Evolutionary conservation across 1,140 invertebrate species (phyloP), one percentile per base, ranked within the genome.

Genomic region (Cryptotermes secundus): DNA sequence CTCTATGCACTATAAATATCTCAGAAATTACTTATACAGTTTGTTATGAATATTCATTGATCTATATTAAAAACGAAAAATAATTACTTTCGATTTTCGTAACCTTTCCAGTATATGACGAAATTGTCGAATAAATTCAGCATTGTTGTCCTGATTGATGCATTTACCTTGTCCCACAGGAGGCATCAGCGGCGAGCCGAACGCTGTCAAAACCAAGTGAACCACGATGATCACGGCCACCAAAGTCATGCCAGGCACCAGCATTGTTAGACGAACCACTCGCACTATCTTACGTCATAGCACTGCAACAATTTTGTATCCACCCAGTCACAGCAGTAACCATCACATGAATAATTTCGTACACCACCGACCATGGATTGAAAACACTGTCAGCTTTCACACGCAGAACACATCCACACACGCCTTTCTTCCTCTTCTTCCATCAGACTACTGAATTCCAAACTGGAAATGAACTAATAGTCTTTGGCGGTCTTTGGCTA

Each of bases 241-340:
- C 34, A 81, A 72, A 31, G 7, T 45, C 42, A 34, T 34, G 35
- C 80, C 80, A 81, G 80, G 80, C 34, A 81, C 80, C 80, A 81
- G 10, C 80, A 81, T 81, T 81, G 80, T 81, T 81, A 9, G 80
- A 35, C 7, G 9, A 26, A 31, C 53, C n/a, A 72, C 59, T 72
- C n/a, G 14, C 59, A 72, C n/a, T 72, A 72, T n/a, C 59, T 72
- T 72, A 72, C 59, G 59, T 72, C 59, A 72, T 72, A 31, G 26
- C 59, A 72, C 9, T 72, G 26, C 14, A 72, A 72, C 59, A 72
- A 72, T 72, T 72, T 72, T 0, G n/a, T 72, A 31, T 72, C n/a
- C 59, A 72, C n/a, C 59, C 59, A 72, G 14, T 31, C 59, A 72
- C 59, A 72, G 9, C n/a, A 72, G 31, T 72, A 31, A 72, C 14